These are phyloP conservation scores for Gymnogyps californianus DNA, from an alignment of 2,113 vertebrate species.

Conservation along the genomic window DNA sequence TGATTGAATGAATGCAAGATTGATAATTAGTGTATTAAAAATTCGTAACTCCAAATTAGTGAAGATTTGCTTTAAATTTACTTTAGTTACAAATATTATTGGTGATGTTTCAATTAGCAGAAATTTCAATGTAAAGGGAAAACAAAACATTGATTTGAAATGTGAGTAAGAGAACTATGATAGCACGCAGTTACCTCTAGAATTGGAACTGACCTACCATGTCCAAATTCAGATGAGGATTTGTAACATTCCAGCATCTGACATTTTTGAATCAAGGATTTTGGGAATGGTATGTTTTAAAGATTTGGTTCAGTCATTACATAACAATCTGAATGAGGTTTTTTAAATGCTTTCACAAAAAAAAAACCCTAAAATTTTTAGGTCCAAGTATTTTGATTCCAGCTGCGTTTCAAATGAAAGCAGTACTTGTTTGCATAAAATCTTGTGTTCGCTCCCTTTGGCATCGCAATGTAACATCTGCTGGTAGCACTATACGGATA, in stretches of 20 bases:
- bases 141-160: not conserved
- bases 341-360: not conserved
- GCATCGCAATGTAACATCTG: not conserved
- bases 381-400: not conserved
- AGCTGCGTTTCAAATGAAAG: not conserved
- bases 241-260: not conserved
- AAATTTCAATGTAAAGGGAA: not conserved
- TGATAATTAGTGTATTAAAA: not conserved
- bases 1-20: not conserved
- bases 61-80: not conserved
- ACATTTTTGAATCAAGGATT: not conserved
- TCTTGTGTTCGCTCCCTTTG: not conserved
- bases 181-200: not conserved
- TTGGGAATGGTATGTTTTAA: not conserved
- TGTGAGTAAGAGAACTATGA: not conserved
- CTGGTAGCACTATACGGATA: not conserved
- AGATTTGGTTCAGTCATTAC: not conserved
- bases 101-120: not conserved
- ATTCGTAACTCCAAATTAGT: not conserved
- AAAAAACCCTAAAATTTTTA: not conserved
- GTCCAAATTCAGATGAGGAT: not conserved
- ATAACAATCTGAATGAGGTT: not conserved
- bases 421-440: not conserved
- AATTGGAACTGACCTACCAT: rapidly evolving
- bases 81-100: not conserved